Evolutionary conservation across 2,797 vertebrate species (phyloP).

Genomic region (Microchirus variegatus): DNA sequence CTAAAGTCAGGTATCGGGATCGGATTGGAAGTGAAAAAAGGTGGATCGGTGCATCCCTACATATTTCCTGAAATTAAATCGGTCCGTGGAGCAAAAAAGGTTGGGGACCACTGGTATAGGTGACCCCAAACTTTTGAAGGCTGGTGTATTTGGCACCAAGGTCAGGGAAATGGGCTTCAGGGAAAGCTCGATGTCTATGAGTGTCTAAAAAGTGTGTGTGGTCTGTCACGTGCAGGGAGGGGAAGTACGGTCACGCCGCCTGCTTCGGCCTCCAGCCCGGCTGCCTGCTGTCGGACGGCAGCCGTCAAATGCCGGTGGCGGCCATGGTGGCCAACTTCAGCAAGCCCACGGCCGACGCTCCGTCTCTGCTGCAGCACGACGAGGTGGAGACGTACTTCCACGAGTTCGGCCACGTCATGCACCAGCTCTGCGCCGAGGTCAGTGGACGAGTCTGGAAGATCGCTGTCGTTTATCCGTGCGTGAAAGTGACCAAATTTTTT

Average conservation of each 20-base stretch:
- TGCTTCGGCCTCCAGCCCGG: slow-evolving; percentile 97
- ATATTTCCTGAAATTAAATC: too few relatives aligned
- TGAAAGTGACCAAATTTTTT: background rate
- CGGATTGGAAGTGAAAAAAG: too few relatives aligned
- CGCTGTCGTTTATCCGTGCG: too few relatives aligned
- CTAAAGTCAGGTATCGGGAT: too few relatives aligned
- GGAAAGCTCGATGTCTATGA: too few relatives aligned
- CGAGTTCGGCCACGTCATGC: slow-evolving; percentile 98
- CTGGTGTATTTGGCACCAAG: too few relatives aligned
- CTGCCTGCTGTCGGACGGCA: slow-evolving; percentile 85
- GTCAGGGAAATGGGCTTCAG: too few relatives aligned
- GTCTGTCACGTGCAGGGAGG: slow-evolving; percentile 65
- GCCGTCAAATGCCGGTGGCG: slow-evolving; percentile 90
- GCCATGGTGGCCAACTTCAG: slow-evolving; percentile 99
- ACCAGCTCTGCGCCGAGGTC: slow-evolving; percentile 97
- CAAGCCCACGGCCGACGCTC: slow-evolving; percentile 87
- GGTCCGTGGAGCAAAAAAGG: too few relatives aligned
- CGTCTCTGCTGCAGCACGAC: slow-evolving; percentile 94
- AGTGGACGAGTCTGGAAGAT: slow-evolving; percentile 8
- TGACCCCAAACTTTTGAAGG: too few relatives aligned
- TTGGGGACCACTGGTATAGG: too few relatives aligned
- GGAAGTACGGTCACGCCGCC: slow-evolving; percentile 95
- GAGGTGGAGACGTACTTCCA: slow-evolving; percentile 99
- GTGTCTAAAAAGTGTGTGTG: background rate
- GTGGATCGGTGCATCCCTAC: too few relatives aligned